Evolutionary conservation across 92 coral and sea anemone species (phyloP), one percentile per base, ranked within the genome.

Genomic region (Ricordea florida): DNA sequence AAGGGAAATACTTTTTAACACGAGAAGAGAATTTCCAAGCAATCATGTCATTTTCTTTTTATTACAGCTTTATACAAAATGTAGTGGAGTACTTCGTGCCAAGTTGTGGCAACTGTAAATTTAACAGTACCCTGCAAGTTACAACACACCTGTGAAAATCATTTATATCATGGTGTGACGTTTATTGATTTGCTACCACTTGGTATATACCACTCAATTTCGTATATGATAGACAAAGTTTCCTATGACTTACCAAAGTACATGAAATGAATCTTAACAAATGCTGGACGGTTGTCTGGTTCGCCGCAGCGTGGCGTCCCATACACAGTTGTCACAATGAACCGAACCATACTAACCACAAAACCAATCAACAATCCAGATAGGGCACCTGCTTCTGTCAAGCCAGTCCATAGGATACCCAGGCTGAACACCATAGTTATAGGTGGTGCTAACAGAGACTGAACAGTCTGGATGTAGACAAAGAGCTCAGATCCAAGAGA

Each of bases 401-500:
- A 82, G 9, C 98, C 91, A 18, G 97, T 86, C 98, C 98, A 94
- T 83, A 89, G 79, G 74, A 94, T 94, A 28, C 98, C 98, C 80
- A 94, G 55, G 0, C 74, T 82, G 57, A 94, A 94, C 22, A 87
- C 86, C 85, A 93, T 83, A 43, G 97, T 94, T 62, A 94, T 76
- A 9, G 97, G 98, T 7, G 98, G 97, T 7, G 97, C 97, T 14
- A 94, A 84, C 56, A 85, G 92, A 0, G 98, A 93, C 42, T 94
- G 98, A 43, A 94, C 87, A 13, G 93, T 94, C 74, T 94, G 98
- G 50, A 94, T 85, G 86, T 94, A 94, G 27, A 92, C 97, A 53
- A 94, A 94, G 58, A 94, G 78, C 50, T 90, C 87, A 3, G 76
- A 71, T 41, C 98, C 97, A 6, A 85, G 87, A 3, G 94, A 73